Evolutionary conservation across 2,888 invertebrate genomes (phyloP).

Genomic region (Xestia sexstrigata): DNA sequence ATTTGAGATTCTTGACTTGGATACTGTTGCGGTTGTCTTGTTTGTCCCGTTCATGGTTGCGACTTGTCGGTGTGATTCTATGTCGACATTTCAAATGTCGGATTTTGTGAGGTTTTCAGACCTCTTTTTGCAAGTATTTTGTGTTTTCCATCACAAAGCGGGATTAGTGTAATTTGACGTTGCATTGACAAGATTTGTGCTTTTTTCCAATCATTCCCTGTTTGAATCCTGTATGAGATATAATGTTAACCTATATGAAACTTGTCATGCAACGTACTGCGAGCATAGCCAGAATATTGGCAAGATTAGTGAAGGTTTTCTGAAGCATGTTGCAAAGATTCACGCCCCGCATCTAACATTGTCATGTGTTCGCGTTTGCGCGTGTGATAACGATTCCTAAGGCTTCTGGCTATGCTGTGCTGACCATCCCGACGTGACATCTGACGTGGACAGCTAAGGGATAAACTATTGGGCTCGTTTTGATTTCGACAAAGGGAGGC

Average conservation of each 20-base stretch:
- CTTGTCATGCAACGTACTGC: constrained; percentile 50
- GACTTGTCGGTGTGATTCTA: constrained; percentile 50
- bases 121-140: constrained; percentile 6
- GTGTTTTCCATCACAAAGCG: constrained; percentile 31
- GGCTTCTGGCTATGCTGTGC: constrained; percentile 7
- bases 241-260: constrained; percentile 38
- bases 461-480: constrained; percentile 54
- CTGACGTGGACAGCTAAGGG: constrained; percentile 49
- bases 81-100: constrained; percentile 44
- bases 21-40: constrained; percentile 80
- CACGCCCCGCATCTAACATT: background rate
- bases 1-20: constrained; percentile 76
- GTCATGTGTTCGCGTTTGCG: background rate
- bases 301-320: background rate
- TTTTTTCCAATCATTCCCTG: constrained; percentile 65
- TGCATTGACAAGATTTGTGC: constrained; percentile 54
- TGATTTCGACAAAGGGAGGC: constrained; percentile 76
- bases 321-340: background rate
- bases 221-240: constrained; percentile 58
- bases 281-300: constrained; percentile 21
- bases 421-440: constrained; percentile 22
- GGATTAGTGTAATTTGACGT: constrained; percentile 24
- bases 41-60: constrained; percentile 63
- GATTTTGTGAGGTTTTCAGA: background rate
- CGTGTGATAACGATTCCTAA: background rate